These are phyloP conservation scores for Setophaga petechia DNA, from an alignment of 2,113 vertebrate genomes.

Conservation along the genomic window DNA sequence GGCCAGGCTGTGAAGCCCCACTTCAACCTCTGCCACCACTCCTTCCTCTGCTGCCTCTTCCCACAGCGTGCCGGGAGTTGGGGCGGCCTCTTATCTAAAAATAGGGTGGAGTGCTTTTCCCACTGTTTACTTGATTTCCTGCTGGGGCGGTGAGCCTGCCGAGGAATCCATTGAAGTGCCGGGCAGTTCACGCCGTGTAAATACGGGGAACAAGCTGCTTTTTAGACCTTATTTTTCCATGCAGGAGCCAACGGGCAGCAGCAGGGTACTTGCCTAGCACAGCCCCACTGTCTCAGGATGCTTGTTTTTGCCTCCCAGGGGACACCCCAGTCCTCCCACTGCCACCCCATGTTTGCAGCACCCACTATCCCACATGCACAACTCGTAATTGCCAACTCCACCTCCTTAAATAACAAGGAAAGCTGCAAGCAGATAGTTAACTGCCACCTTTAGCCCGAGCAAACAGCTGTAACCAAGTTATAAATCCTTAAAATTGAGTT, in stretches of 20 bases:
- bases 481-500: conserved; percentile 68
- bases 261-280: not conserved
- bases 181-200: not conserved
- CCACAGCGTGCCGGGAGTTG: fast-evolving
- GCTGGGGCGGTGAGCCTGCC: conserved; percentile 17
- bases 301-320: not conserved
- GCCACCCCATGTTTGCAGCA: not conserved
- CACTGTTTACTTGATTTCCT: conserved; percentile 60
- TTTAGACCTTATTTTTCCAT: not conserved
- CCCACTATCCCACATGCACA: fast-evolving
- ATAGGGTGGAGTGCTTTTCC: conserved; percentile 55
- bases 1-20: not conserved
- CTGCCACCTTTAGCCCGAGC: not conserved
- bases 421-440: not conserved
- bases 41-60: not conserved
- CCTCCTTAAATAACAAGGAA: not conserved
- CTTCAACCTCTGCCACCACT: not conserved
- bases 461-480: conserved; percentile 35
- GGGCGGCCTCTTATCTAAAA: conserved; percentile 18
- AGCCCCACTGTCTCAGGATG: not conserved
- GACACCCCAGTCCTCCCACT: not conserved
- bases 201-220: conserved; percentile 1
- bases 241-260: not conserved
- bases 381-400: not conserved
- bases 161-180: conserved; percentile 18